Evolutionary conservation across 1,140 invertebrate species (phyloP).

Genomic region (Bombus impatiens): DNA sequence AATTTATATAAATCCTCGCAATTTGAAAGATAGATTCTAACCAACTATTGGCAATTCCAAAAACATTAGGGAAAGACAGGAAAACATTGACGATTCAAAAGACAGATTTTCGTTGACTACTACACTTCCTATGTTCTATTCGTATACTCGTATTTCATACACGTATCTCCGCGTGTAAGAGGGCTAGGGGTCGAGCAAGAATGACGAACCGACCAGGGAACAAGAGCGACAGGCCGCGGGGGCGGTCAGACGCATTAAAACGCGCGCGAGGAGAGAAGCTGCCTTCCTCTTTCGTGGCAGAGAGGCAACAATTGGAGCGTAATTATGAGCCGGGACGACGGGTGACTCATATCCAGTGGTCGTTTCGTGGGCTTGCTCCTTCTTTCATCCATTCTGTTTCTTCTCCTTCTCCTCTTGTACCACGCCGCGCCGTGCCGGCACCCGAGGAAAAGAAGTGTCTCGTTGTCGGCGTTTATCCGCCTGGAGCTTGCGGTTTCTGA

Average conservation of each 20-base stretch:
- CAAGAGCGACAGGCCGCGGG: constrained; percentile 55
- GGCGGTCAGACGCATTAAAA: constrained; percentile 65
- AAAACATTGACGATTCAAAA: neutral
- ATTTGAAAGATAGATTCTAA: too few species aligned
- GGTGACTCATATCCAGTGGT: constrained; percentile 63
- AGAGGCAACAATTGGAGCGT: constrained; percentile 70
- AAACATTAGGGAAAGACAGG: neutral
- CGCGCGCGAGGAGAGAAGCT: constrained; percentile 39
- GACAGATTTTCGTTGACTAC: neutral
- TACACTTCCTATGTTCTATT: neutral
- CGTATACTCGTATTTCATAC: neutral
- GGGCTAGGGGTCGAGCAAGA: neutral
- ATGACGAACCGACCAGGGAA: constrained; percentile 23
- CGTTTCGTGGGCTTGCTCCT: constrained; percentile 35
- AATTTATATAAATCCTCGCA: too few species aligned
- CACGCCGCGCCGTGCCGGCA: neutral
- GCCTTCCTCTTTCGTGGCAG: constrained; percentile 37
- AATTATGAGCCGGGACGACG: constrained; percentile 64
- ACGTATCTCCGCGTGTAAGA: neutral
- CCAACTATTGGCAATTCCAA: neutral
- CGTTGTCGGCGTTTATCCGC: constrained; percentile 55
- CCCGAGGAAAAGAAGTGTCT: constrained; percentile 51
- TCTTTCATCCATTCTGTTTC: neutral
- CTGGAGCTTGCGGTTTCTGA: constrained; percentile 59
- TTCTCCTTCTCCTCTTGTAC: constrained; percentile 10